Evolutionary conservation across 2,113 vertebrate species (phyloP).

Genomic region (Stegostoma tigrinum): DNA sequence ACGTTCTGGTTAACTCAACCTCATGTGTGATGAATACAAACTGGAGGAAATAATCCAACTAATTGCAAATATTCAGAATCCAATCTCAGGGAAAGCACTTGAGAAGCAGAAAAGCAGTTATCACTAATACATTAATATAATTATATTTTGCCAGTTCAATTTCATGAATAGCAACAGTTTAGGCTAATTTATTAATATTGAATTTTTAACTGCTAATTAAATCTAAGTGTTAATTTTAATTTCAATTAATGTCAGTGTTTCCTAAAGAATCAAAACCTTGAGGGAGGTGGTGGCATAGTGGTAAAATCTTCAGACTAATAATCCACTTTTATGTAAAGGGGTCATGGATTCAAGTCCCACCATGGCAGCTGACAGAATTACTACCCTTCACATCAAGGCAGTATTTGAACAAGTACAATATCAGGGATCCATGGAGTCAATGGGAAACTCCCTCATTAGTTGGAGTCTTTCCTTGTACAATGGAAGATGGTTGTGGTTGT

Average conservation of each 20-base stretch:
- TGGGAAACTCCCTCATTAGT: no score
- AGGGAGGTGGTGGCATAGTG: no score
- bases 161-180: neutral
- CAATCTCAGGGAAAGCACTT: neutral
- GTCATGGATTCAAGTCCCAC: no score
- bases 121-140: neutral
- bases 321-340: no score
- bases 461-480: no score
- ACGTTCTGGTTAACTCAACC: neutral
- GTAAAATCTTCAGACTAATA: no score
- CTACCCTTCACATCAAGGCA: no score
- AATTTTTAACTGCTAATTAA: neutral
- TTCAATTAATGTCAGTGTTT: neutral
- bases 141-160: neutral
- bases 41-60: neutral
- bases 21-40: neutral
- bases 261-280: neutral
- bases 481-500: no score
- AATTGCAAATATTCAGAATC: conserved; percentile 8
- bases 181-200: neutral
- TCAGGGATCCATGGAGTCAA: no score
- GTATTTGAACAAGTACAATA: no score
- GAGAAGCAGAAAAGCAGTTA: neutral
- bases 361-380: no score
- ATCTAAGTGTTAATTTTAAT: neutral